A percentile compares a stretch with the other conserved stretches of the same genome.
phyloP scores from a whole-genome alignment of 2,113 vertebrate genomes.

The Chauna torquata region DNA sequence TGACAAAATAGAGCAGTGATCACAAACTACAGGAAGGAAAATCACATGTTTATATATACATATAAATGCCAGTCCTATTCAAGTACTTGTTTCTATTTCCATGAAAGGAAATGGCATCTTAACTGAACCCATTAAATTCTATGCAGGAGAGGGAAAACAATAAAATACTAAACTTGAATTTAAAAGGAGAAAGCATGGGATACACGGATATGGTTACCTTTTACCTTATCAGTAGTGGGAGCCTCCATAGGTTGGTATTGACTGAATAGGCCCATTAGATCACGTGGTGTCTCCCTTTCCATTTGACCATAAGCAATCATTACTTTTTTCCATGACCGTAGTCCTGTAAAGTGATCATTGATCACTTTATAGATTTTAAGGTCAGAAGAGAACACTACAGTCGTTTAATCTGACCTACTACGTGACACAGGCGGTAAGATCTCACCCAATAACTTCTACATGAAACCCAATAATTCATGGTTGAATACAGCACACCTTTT shows the following conservation, averaged over 20 bases:
- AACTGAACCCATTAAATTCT: not conserved
- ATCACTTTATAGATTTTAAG: constrained; percentile 29
- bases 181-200: not conserved
- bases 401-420: not conserved
- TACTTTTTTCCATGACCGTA: not conserved
- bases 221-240: not conserved
- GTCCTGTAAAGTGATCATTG: constrained; percentile 1
- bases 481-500: not conserved
- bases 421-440: not conserved
- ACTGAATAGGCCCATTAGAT: not conserved
- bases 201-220: not conserved
- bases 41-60: not conserved
- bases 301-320: not conserved
- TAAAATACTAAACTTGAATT: not conserved
- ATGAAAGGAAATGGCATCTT: not conserved
- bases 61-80: not conserved
- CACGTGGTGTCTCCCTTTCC: not conserved
- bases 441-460: not conserved
- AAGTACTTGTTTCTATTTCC: not conserved
- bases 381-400: not conserved
- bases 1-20: not conserved
- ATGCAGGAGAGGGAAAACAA: not conserved
- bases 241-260: not conserved
- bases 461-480: not conserved
- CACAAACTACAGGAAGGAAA: not conserved